Evolutionary conservation across 2,888 invertebrate genomes (phyloP).

Genomic region (Trachelus troglodyta): DNA sequence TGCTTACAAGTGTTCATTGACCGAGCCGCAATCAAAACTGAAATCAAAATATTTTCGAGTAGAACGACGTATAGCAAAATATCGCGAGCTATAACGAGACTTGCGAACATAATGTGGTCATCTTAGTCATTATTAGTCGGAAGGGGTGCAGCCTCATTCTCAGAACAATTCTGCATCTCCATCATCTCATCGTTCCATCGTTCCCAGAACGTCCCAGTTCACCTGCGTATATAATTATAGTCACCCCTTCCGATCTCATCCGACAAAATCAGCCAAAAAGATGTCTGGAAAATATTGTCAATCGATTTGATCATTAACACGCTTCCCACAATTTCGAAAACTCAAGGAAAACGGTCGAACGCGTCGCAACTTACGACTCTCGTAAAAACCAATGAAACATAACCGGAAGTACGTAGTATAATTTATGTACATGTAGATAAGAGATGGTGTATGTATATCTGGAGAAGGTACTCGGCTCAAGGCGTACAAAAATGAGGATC

Average conservation of each 20-base stretch:
- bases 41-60: background rate
- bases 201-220: background rate
- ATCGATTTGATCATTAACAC: background rate
- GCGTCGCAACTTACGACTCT: background rate
- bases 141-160: background rate
- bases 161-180: background rate
- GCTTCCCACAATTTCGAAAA: background rate
- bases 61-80: background rate
- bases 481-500: background rate
- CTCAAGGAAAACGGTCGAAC: background rate
- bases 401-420: background rate
- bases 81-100: background rate
- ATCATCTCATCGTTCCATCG: background rate
- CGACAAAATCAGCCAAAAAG: background rate
- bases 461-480: background rate
- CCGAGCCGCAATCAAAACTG: background rate
- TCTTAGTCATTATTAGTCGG: background rate
- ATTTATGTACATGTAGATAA: background rate
- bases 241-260: background rate
- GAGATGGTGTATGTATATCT: background rate
- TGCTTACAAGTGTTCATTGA: slow-evolving; percentile 31
- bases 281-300: background rate
- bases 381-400: background rate
- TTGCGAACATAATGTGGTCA: background rate
- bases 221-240: background rate